Evolutionary conservation across 23 tunicate genomes (phyloP).

Genomic region (Diplosoma virens): DNA sequence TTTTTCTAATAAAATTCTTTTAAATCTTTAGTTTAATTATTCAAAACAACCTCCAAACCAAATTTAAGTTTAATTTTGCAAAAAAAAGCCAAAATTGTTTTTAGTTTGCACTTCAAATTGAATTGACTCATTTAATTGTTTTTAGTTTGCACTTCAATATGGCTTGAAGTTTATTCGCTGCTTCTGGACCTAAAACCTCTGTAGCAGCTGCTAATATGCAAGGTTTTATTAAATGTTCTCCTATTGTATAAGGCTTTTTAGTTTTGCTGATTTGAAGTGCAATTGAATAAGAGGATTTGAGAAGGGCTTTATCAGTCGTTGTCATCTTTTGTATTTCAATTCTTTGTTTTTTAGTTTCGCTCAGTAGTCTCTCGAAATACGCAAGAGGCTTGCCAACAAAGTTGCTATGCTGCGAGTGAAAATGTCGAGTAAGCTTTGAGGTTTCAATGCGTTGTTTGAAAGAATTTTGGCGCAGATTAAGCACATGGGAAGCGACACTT

Average conservation of each 20-base stretch:
- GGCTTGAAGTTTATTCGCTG: slow-evolving; percentile 51
- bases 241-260: too few species aligned
- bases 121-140: too few species aligned
- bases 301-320: slow-evolving; percentile 33
- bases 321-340: slow-evolving; percentile 43
- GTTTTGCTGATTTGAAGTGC: slow-evolving; percentile 28
- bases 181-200: slow-evolving; percentile 43
- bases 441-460: too few species aligned
- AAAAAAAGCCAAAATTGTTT: too few species aligned
- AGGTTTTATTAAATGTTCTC: slow-evolving; percentile 49
- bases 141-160: too few species aligned
- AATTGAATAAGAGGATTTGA: slow-evolving; percentile 32
- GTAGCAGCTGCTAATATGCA: slow-evolving; percentile 46
- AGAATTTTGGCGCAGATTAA: too few species aligned
- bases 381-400: slow-evolving; percentile 42
- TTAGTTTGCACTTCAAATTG: too few species aligned
- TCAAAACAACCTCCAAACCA: too few species aligned
- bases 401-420: slow-evolving; percentile 50
- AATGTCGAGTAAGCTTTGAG: slow-evolving; percentile 46
- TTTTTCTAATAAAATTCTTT: too few species aligned
- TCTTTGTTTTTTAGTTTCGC: slow-evolving; percentile 43
- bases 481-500: slow-evolving; percentile 20
- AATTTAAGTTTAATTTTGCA: too few species aligned
- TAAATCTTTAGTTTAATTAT: too few species aligned
- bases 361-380: slow-evolving; percentile 51